Evolutionary conservation across 2,113 vertebrate species (phyloP).

Genomic region (Morphnarchus princeps): DNA sequence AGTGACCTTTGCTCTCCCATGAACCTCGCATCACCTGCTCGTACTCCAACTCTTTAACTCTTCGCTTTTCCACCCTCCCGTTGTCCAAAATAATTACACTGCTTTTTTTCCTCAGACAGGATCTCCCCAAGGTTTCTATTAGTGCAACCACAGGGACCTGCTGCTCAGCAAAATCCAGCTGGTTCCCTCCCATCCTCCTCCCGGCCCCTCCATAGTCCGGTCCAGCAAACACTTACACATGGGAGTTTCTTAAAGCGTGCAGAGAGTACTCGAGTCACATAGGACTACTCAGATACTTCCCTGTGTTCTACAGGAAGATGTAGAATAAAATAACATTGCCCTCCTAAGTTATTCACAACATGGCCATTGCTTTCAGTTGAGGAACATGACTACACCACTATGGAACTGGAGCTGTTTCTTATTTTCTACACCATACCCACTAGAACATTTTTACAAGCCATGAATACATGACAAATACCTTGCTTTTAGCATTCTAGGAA

Average conservation of each 20-base stretch:
- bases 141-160: not conserved
- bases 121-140: not conserved
- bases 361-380: not conserved
- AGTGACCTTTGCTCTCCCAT: not conserved
- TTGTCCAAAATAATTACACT: not conserved
- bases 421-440: not conserved
- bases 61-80: not conserved
- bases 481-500: not conserved
- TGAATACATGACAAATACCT: not conserved
- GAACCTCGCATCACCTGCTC: not conserved
- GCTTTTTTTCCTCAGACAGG: not conserved
- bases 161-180: not conserved
- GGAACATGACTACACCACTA: fast-evolving
- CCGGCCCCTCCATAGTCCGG: not conserved
- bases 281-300: not conserved
- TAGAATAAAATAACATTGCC: not conserved
- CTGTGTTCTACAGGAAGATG: not conserved
- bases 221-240: not conserved
- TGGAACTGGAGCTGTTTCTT: not conserved
- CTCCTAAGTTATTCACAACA: not conserved
- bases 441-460: not conserved
- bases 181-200: not conserved
- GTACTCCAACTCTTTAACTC: not conserved
- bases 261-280: not conserved
- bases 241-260: not conserved